These are phyloP conservation scores for Luehdorfia chinensis DNA, from an alignment of 1,140 invertebrate genomes.

Conservation along the genomic window DNA sequence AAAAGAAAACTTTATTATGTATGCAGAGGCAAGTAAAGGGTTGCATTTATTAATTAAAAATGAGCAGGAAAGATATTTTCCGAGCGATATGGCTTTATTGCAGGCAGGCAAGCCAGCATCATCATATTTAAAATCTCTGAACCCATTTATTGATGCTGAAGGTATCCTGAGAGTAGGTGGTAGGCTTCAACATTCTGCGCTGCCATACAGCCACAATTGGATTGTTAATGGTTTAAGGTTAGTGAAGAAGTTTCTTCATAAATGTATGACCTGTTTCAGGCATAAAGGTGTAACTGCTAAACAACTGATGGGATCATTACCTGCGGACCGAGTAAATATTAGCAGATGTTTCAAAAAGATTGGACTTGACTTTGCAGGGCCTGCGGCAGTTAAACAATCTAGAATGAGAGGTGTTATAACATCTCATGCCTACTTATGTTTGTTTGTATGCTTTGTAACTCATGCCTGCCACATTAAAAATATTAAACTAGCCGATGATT, in stretches of 20 bases:
- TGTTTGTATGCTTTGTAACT: constrained; percentile 19
- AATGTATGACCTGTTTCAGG: constrained; percentile 39
- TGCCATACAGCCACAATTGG: constrained; percentile 39
- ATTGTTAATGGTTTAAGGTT: constrained; percentile 29
- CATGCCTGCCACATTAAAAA: constrained; percentile 23
- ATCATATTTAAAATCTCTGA: constrained; percentile 1
- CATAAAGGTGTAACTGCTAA: constrained; percentile 22
- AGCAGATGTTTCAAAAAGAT: constrained; percentile 31
- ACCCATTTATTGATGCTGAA: constrained; percentile 30
- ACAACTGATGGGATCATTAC: constrained; percentile 35
- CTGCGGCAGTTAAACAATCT: constrained; percentile 39
- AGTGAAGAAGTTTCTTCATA: constrained; percentile 23
- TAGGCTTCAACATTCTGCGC: constrained; percentile 24
- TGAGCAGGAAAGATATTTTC: too few species aligned
- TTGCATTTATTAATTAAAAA: too few species aligned
- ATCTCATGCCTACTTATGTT: constrained; percentile 17
- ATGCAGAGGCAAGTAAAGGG: too few species aligned
- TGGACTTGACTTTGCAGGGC: constrained; percentile 48
- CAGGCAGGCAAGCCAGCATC: too few species aligned
- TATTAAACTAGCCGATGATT: too few species aligned
- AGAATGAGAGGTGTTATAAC: constrained; percentile 11
- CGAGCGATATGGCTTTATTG: too few species aligned
- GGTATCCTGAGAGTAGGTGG: constrained; percentile 38
- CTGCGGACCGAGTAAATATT: constrained; percentile 27
- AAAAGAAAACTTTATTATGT: too few species aligned